These are phyloP conservation scores for Tillus elongatus DNA, from an alignment of 2,888 invertebrate genomes.

Conservation along the genomic window DNA sequence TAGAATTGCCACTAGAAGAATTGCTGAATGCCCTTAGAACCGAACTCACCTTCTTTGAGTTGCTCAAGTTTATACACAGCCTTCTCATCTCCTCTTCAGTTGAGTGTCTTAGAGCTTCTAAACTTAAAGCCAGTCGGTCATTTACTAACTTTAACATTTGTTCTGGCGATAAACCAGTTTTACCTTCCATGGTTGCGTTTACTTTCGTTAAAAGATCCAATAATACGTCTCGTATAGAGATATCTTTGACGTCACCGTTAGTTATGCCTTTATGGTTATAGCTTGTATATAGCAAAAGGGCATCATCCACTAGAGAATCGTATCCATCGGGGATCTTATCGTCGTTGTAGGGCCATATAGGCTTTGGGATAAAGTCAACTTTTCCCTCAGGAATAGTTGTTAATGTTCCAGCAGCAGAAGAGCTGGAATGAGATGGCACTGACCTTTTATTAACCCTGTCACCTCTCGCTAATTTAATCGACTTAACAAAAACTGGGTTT, in stretches of 20 bases:
- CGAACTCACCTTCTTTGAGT: slow-evolving; percentile 36
- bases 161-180: slow-evolving; percentile 32
- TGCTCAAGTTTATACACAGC: slow-evolving; percentile 38
- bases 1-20: slow-evolving; percentile 35
- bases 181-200: slow-evolving; percentile 37
- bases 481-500: slow-evolving; percentile 38
- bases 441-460: slow-evolving; percentile 29
- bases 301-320: slow-evolving; percentile 40
- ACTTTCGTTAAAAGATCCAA: slow-evolving; percentile 38
- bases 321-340: slow-evolving; percentile 25
- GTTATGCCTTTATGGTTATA: slow-evolving; percentile 29
- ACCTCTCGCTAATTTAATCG: slow-evolving; percentile 31
- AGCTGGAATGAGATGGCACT: slow-evolving; percentile 27
- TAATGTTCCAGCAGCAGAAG: slow-evolving; percentile 34
- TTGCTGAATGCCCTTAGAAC: slow-evolving; percentile 38
- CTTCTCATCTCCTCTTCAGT: slow-evolving; percentile 41
- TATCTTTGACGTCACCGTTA: slow-evolving; percentile 22
- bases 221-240: slow-evolving; percentile 38
- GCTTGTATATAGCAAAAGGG: slow-evolving; percentile 37
- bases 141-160: slow-evolving; percentile 38
- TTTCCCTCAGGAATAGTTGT: slow-evolving; percentile 44
- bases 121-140: slow-evolving; percentile 34
- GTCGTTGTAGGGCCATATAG: slow-evolving; percentile 38
- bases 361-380: slow-evolving; percentile 40
- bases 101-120: slow-evolving; percentile 32